Evolutionary conservation across 2,888 invertebrate genomes (phyloP), one percentile per base, ranked within the genome.

Genomic region (Mythimna albipuncta): DNA sequence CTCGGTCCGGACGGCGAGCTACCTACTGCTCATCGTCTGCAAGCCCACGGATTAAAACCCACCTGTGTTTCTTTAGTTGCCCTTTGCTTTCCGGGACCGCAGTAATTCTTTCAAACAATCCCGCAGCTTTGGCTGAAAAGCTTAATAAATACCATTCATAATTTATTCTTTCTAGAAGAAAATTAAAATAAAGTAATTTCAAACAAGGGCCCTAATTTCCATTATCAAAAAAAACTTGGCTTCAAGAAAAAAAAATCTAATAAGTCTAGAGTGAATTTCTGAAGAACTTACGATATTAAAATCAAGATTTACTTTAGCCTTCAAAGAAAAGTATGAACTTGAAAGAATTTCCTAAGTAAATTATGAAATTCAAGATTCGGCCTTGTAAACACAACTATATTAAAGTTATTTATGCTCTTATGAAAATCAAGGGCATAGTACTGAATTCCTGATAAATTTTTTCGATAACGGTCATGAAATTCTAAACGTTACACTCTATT

Each of bases 401-500:
- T 13, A 64, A 66, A 77, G 26, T 72, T 74, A 70, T 79, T 70
- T 72, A 64, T 41, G 38, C 10, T 73, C 69, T 72, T 68, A 35
- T 47, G 26, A 64, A 32, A 68, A 38, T 58, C 75, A 83, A 83
- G 79, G 84, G 63, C 70, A 59, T 44, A 62, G 44, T 72, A 65
- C 38, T 69, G 65, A 69, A 68, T 68, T 61, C 38, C 4, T 50
- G 74, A 75, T 78, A 32, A 47, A 19, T 62, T 38, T 64, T 55
- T 21, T 52, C 64, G 80, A 80, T 80, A 74, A 77, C 32, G 21
- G 26, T 47, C 69, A 61, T 80, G 67, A 65, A 77, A 73, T 7
- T 26, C 26, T 67, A 21, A 80, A 73, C 19, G 10, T 50, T 41
- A 52, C 6, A 35, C 41, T 69, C 6, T 19, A 55, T 41, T 41